These are phyloP conservation scores for Pseudopodoces humilis DNA, from an alignment of 2,113 vertebrate genomes.

Conservation along the genomic window DNA sequence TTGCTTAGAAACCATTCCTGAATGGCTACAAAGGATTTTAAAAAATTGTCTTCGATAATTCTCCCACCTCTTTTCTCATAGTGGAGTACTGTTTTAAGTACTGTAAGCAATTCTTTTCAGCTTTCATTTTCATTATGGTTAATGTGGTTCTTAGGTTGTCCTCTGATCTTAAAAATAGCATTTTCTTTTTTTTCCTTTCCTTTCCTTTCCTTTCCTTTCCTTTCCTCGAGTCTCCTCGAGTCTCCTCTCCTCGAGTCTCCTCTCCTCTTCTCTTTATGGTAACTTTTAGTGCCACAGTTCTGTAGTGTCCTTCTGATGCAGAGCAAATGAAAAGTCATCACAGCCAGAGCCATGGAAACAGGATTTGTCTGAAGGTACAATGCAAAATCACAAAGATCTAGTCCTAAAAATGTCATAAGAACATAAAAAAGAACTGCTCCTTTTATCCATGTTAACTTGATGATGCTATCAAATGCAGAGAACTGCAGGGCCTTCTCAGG, in stretches of 20 bases:
- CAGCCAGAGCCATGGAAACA: background rate
- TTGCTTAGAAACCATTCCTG: constrained; percentile 56
- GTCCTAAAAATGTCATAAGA: background rate
- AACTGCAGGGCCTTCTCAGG: background rate
- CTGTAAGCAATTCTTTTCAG: background rate
- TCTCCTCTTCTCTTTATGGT: background rate
- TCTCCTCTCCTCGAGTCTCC: too few relatives aligned
- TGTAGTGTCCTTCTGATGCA: background rate
- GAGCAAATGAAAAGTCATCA: background rate
- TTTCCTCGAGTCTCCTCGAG: too few relatives aligned
- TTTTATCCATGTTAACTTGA: background rate
- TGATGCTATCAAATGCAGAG: background rate
- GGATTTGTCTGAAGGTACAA: background rate
- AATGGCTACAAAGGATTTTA: background rate
- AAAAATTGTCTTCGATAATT: background rate
- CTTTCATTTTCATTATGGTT: background rate
- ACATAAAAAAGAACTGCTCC: background rate
- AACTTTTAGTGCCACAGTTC: background rate
- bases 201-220: background rate
- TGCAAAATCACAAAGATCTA: background rate
- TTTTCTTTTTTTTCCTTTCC: background rate
- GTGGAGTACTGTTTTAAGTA: background rate
- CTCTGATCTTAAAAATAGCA: background rate
- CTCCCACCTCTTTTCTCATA: background rate
- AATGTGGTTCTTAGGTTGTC: background rate